These are phyloP conservation scores for Sylvilagus bachmani DNA, from an alignment of 2,113 vertebrate species.

Conservation along the genomic window DNA sequence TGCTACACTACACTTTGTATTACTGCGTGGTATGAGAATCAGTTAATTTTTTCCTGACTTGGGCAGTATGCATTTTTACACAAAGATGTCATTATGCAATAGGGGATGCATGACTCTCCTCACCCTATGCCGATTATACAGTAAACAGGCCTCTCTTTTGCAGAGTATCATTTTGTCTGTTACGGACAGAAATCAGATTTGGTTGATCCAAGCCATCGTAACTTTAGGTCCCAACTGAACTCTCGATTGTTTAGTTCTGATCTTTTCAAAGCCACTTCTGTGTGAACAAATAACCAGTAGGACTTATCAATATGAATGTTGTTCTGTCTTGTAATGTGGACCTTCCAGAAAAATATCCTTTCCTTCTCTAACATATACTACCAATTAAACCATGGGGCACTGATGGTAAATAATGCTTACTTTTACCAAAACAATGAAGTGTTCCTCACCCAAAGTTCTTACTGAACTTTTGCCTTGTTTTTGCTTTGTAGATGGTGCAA, in stretches of 20 bases:
- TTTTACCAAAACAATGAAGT: not conserved
- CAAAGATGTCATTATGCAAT: not conserved
- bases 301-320: slow-evolving; percentile 43
- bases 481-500: slow-evolving; percentile 47
- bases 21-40: slow-evolving; percentile 33
- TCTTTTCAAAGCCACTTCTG: slow-evolving; percentile 60
- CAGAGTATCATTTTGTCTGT: not conserved
- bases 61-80: not conserved
- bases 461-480: slow-evolving; percentile 6
- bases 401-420: slow-evolving; percentile 12
- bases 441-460: not conserved
- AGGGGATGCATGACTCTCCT: not conserved
- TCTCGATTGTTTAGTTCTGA: slow-evolving; percentile 11
- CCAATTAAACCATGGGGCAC: slow-evolving; percentile 36
- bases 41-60: slow-evolving; percentile 13
- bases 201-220: slow-evolving; percentile 35
- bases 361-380: slow-evolving; percentile 28
- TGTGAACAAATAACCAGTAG: slow-evolving; percentile 49
- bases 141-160: not conserved
- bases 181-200: slow-evolving; percentile 42
- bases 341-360: slow-evolving; percentile 32
- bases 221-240: not conserved
- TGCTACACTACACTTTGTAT: not conserved
- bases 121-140: not conserved
- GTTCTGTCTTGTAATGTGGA: slow-evolving; percentile 7